Evolutionary conservation across 2,797 vertebrate species (phyloP).

Genomic region (Pipistrellus pipistrellus): DNA sequence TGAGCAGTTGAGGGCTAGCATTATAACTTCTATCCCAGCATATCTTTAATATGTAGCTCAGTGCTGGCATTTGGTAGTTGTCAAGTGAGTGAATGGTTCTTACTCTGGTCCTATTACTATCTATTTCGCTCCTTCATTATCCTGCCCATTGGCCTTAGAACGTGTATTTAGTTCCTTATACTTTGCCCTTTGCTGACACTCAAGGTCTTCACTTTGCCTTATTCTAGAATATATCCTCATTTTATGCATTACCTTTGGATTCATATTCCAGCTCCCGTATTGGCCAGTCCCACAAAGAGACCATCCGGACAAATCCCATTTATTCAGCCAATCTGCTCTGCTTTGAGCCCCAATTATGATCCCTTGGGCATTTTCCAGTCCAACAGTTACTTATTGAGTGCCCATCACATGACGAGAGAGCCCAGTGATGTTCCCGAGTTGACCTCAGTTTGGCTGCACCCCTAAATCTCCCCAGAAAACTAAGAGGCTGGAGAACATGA

Average conservation of each 20-base stretch:
- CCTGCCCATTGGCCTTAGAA: background rate
- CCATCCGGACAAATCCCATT: background rate
- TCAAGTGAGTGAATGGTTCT: background rate
- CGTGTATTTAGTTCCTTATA: background rate
- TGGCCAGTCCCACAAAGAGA: background rate
- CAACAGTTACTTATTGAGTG: conserved; percentile 4
- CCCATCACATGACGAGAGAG: background rate
- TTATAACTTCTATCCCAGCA: background rate
- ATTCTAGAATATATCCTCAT: conserved; percentile 36
- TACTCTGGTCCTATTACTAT: background rate
- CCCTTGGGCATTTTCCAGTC: background rate
- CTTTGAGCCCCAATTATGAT: background rate
- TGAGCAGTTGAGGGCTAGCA: background rate
- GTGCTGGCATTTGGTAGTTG: background rate
- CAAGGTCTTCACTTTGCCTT: background rate
- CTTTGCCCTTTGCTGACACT: background rate
- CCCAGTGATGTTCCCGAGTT: background rate
- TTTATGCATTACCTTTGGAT: background rate
- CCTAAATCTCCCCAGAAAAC: background rate
- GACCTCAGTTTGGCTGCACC: background rate
- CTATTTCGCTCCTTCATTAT: background rate
- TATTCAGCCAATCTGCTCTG: background rate
- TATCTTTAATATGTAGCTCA: background rate
- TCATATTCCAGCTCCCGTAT: background rate
- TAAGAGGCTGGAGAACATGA: background rate